Evolutionary conservation across 2,113 vertebrate genomes (phyloP), one percentile per base, ranked within the genome.

Genomic region (Triplophysa dalaica): DNA sequence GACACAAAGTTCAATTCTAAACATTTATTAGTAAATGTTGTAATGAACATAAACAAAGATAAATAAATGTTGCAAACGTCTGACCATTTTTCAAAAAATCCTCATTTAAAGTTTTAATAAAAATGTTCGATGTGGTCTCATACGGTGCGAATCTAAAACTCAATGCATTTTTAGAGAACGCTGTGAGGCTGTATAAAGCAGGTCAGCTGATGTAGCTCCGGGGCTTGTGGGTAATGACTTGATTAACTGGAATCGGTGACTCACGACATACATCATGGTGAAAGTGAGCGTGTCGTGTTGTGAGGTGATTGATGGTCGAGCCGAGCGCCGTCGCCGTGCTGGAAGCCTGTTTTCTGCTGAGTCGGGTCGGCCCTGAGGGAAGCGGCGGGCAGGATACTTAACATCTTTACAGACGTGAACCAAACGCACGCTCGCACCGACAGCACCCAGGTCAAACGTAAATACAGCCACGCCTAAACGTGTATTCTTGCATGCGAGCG

Each of bases 231-330:
- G 86, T 91, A 91, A 91, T 90, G 87, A 84, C 87, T 89, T 93
- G 91, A 93, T 93, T 87, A 91, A 91, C 87, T 85, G 88, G 86
- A 85, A 85, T 62, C 69, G 80, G 81, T 41, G 84, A 79, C 87
- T 87, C 60, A 0, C 88, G 85, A 90, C 91, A 92, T 91, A 85
- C 86, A 90, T 92, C 92, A 90, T 87, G 38, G 84, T 61, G 63
- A 87, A 86, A 90, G 83, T 88, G 88, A 89, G 87, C 85, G 86
- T 89, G 89, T 91, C 88, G 80, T 68, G 56, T 16, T 70, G 66
- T 82, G 79, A 82, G 80, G 86, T 91, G 91, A 93, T 91, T 88
- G 91, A 93, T 92, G 87, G 54, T 66, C 19, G 3, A 19, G 29
- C 70, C 82, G 74, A 73, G 81, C 60, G 70, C 41, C 74, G 63